Evolutionary conservation across 2,797 vertebrate genomes (phyloP).

Genomic region (Natrix natrix): DNA sequence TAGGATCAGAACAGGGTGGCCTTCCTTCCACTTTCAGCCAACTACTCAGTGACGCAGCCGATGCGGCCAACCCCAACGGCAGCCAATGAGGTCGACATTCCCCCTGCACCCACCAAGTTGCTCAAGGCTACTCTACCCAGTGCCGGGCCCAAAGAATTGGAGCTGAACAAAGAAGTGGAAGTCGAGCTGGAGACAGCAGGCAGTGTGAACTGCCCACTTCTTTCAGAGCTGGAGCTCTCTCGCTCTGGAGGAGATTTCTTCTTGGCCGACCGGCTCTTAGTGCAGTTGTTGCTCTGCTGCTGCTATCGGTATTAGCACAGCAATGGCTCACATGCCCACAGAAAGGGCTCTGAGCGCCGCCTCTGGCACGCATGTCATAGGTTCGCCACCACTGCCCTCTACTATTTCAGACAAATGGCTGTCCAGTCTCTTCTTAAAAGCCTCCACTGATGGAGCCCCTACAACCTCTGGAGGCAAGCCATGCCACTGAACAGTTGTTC

Average conservation of each 20-base stretch:
- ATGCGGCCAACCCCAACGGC: accelerated
- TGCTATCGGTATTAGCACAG: constrained; percentile 77
- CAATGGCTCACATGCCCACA: too few relatives aligned
- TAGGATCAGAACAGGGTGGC: background rate
- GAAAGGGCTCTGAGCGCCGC: too few relatives aligned
- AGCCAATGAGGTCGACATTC: too few relatives aligned
- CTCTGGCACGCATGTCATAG: too few relatives aligned
- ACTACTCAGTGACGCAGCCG: constrained; percentile 62
- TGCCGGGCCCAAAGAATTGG: constrained; percentile 73
- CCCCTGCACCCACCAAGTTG: constrained; percentile 47
- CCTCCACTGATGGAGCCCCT: too few relatives aligned
- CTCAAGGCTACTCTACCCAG: constrained; percentile 42
- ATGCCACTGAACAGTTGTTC: too few relatives aligned
- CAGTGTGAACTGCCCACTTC: constrained; percentile 95
- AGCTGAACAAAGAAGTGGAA: constrained; percentile 85
- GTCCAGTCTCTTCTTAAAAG: too few relatives aligned
- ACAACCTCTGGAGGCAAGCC: too few relatives aligned
- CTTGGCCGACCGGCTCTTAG: constrained; percentile 90
- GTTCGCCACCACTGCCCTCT: too few relatives aligned
- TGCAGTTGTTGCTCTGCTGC: constrained; percentile 80
- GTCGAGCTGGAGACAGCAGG: constrained; percentile 88
- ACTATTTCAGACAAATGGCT: too few relatives aligned
- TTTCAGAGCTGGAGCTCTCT: constrained; percentile 94
- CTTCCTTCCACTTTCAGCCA: constrained; percentile 54
- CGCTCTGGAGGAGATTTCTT: constrained; percentile 92